These are phyloP conservation scores for Heliornis fulica DNA, from an alignment of 2,113 vertebrate species.

Conservation along the genomic window DNA sequence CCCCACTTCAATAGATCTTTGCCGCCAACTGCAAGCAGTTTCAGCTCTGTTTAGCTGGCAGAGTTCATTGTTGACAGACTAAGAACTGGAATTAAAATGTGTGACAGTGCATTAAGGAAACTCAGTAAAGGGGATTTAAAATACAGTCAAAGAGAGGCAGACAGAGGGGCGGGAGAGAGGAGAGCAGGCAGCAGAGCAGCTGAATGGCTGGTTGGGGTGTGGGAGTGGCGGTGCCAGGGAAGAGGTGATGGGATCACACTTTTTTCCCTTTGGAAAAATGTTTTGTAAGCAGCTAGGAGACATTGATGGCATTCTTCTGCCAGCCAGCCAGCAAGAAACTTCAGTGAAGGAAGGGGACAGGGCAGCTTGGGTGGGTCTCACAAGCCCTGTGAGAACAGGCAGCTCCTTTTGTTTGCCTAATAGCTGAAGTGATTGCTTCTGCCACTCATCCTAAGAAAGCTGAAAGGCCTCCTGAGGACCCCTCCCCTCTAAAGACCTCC, in stretches of 20 bases:
- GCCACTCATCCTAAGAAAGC: constrained; percentile 19
- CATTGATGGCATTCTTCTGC: background rate
- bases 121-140: background rate
- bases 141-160: background rate
- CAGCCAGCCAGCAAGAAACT: background rate
- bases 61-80: background rate
- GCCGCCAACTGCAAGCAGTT: background rate
- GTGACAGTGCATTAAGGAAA: background rate
- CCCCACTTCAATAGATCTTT: constrained; percentile 12
- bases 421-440: constrained; percentile 47
- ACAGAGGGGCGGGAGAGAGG: background rate
- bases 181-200: background rate
- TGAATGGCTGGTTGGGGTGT: background rate
- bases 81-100: background rate
- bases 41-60: constrained; percentile 21
- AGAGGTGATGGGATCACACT: background rate
- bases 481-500: background rate
- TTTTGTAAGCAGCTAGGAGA: constrained; percentile 8
- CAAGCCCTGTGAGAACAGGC: constrained; percentile 46
- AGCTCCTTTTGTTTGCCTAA: constrained; percentile 28
- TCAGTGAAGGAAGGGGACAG: background rate
- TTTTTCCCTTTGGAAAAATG: background rate
- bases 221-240: background rate
- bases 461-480: background rate
- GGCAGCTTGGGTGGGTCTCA: background rate